Evolutionary conservation across 64 coral and sea anemone genomes (phyloP).

Genomic region (Porites lutea): DNA sequence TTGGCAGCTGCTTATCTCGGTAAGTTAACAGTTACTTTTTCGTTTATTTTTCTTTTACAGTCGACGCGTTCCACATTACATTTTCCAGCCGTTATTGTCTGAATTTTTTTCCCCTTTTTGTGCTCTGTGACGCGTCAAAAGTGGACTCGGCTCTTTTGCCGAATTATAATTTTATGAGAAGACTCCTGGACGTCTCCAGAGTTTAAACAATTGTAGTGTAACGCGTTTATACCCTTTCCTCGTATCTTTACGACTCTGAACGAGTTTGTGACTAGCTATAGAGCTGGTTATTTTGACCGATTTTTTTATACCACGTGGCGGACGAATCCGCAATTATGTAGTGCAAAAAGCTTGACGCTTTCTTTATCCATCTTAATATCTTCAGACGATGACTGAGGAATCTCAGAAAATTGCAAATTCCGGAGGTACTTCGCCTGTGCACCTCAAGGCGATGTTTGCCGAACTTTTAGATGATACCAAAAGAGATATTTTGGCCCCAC

Average conservation of each 20-base stretch:
- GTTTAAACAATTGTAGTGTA: too few species aligned
- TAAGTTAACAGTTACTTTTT: neutral
- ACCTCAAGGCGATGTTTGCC: neutral
- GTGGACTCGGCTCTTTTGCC: too few species aligned
- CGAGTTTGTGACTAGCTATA: too few species aligned
- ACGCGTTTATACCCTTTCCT: too few species aligned
- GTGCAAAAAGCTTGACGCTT: slow-evolving; percentile 32
- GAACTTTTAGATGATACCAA: neutral
- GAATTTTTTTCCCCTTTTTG: neutral
- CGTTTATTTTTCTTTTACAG: too few species aligned
- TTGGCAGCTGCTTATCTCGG: slow-evolving; percentile 8
- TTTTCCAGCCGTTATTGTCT: too few species aligned
- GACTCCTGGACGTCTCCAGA: too few species aligned
- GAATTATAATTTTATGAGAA: too few species aligned
- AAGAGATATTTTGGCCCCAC: neutral
- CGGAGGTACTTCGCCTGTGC: neutral
- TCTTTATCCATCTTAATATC: slow-evolving; percentile 31
- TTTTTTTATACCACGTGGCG: neutral
- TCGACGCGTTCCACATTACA: too few species aligned
- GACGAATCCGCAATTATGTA: slow-evolving; percentile 27
- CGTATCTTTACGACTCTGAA: too few species aligned
- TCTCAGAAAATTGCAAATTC: neutral
- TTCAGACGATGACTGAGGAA: slow-evolving; percentile 39
- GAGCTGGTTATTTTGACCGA: too few species aligned
- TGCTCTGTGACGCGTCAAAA: too few species aligned